Percentiles rank a stretch among this genome's conserved stretches.
These are phyloP conservation scores for Leptarthrus brevirostris DNA, from an alignment of 2,888 invertebrate genomes.

Conservation along the genomic window DNA sequence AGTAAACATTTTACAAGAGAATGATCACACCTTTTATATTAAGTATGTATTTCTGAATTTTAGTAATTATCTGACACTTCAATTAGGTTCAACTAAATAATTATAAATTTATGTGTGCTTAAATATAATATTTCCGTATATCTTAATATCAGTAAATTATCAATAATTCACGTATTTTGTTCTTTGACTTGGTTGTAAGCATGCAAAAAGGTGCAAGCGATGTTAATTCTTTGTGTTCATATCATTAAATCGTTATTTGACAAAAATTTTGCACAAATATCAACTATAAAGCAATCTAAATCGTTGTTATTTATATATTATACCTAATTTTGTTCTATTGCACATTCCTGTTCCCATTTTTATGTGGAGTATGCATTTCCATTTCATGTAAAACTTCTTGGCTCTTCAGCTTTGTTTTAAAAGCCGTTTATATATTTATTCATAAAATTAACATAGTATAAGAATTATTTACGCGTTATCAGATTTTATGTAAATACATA, in stretches of 20 bases:
- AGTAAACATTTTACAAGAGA: too few species aligned
- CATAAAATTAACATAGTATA: conserved; percentile 33
- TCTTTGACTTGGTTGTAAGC: too few species aligned
- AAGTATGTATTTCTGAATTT: too few species aligned
- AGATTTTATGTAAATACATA: conserved; percentile 36
- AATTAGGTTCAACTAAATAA: too few species aligned
- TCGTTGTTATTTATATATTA: conserved; percentile 13
- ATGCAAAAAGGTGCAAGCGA: background rate
- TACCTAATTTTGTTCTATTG: conserved; percentile 27
- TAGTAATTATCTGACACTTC: too few species aligned
- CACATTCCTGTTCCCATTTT: conserved; percentile 13
- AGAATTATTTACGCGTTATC: conserved; percentile 34
- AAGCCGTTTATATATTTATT: conserved; percentile 39
- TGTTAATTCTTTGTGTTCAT: background rate
- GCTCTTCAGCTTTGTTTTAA: conserved; percentile 45
- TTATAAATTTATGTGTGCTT: too few species aligned
- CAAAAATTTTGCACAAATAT: conserved; percentile 14
- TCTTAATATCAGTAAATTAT: too few species aligned
- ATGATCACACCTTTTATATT: too few species aligned
- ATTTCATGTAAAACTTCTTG: conserved; percentile 15
- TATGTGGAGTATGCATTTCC: background rate
- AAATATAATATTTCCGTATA: too few species aligned
- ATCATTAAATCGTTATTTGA: background rate
- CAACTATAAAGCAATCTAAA: background rate
- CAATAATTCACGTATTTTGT: too few species aligned